A percentile compares a stretch with the other conserved stretches of the same genome.
phyloP scores from a whole-genome alignment of 1,140 invertebrate genomes.

The Bombus balteatus region DNA sequence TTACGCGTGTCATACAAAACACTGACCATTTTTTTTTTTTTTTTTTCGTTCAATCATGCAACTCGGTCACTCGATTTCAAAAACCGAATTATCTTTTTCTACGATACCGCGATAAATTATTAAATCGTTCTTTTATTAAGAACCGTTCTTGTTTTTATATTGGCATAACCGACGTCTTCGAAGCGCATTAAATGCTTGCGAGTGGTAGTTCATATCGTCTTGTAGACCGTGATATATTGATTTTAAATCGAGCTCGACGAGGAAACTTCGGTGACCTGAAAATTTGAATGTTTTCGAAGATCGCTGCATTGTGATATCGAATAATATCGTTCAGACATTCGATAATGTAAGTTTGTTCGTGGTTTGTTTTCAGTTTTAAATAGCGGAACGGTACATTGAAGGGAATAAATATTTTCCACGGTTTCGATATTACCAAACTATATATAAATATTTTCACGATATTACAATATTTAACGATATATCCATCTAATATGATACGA shows the following conservation, averaged over 20 bases:
- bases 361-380: not conserved
- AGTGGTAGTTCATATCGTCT: not conserved
- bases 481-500: not conserved
- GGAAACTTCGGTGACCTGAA: not conserved
- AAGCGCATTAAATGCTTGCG: not conserved
- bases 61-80: too few relatives aligned
- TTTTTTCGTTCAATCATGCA: too few relatives aligned
- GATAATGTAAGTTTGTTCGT: not conserved
- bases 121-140: too few relatives aligned
- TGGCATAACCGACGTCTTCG: not conserved
- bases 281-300: slow-evolving; percentile 6
- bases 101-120: too few relatives aligned
- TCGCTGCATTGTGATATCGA: not conserved
- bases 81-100: too few relatives aligned
- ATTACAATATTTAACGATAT: too few relatives aligned
- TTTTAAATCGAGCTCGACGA: slow-evolving; percentile 9
- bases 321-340: not conserved
- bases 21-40: too few relatives aligned
- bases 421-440: not conserved
- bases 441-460: not conserved
- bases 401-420: fast-evolving
- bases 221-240: not conserved
- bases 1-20: too few relatives aligned
- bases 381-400: not conserved
- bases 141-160: not conserved